Evolutionary conservation across 1,140 invertebrate genomes (phyloP), one percentile per base, ranked within the genome.

Genomic region (Pectinophora gossypiella): DNA sequence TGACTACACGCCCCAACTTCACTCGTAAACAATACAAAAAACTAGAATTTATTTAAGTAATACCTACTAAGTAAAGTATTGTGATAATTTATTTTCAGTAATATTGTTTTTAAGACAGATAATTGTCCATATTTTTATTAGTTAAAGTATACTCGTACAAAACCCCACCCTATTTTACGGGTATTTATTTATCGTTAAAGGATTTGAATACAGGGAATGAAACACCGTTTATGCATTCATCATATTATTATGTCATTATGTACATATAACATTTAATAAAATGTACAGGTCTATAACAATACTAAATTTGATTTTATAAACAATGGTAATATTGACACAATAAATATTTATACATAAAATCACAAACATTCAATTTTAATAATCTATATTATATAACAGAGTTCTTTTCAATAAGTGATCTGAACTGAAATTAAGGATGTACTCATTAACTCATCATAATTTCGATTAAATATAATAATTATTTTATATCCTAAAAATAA

Each of bases 241-340:
- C 42, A 15, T 50, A 47, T 58, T 56, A 63, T 56, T 58, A 47
- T 60, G 61, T 51, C 32, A 61, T 72, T 72, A 68, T 68, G 50
- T 66, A 66, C 69, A 66, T 65, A 69, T 66, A 72, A 72, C 66
- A 64, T 52, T 64, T 72, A 66, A 56, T 68, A 65, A 45, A 52
- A 52, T 52, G 38, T 50, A 22, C 36, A 40, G 36, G 36, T 40
- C n/a, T 40, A 40, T 40, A 40, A 40, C 36, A 40, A 40, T 40
- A 6, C 1, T 40, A 40, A 16, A 40, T 40, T 13, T 13, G n/a
- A 16, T 15, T 46, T 42, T 52, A 42, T 42, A 19, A 36, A 36
- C 16, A 48, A 38, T 49, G 10, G 42, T 48, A 23, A 35, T 45
- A 15, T 20, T 36, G 42, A 50, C 15, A 46, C n/a, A 44, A 56